phyloP scores from a whole-genome alignment of 1,140 invertebrate species.

The Notospermus geniculatus region DNA sequence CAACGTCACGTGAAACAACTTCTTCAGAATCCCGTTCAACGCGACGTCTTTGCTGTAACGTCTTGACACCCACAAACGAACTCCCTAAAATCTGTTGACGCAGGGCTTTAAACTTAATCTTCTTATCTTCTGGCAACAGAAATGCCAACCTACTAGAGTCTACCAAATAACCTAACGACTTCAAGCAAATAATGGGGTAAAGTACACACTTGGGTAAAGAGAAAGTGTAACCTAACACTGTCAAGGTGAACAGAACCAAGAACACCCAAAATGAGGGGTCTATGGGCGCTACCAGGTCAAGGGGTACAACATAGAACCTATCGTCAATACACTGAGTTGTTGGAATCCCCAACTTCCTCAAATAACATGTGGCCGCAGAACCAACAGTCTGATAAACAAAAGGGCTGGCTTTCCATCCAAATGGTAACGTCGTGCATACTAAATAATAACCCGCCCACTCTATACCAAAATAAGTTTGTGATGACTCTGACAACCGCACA shows the following conservation, averaged over 20 bases:
- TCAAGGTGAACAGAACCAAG: not conserved
- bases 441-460: too few species aligned
- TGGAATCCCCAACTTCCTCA: not conserved
- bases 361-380: not conserved
- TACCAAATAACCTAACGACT: not conserved
- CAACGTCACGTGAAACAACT: too few species aligned
- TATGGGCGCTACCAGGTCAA: not conserved
- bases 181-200: not conserved
- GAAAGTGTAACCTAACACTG: not conserved
- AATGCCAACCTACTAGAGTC: not conserved
- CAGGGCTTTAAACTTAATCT: too few species aligned
- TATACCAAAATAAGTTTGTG: too few species aligned
- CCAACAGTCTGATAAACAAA: constrained; percentile 9
- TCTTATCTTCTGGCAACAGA: not conserved
- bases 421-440: too few species aligned
- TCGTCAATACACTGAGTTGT: not conserved
- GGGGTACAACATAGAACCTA: not conserved
- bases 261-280: not conserved
- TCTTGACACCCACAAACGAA: too few species aligned
- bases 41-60: too few species aligned
- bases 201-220: not conserved
- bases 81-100: too few species aligned
- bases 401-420: constrained; percentile 10
- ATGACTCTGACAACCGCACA: not conserved
- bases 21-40: too few species aligned